A percentile compares a stretch with the other conserved stretches of the same genome.
Conservation (phyloP, 2,797 vertebrate species). For the Odontamblyopus lacepedii region DNA sequence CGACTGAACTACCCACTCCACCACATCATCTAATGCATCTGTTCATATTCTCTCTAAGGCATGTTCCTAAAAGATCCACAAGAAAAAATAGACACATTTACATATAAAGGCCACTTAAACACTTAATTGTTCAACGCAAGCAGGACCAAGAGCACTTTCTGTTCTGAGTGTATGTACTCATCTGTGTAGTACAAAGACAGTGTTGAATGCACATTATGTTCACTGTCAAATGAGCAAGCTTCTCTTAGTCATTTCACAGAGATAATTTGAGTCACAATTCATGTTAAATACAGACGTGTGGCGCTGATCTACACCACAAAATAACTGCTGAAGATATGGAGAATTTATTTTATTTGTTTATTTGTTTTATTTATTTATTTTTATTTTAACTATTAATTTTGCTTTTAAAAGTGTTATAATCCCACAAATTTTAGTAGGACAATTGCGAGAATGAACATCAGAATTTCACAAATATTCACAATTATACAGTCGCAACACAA, state of each 20-base stretch:
- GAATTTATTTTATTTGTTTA: neutral
- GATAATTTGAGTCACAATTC: slow-evolving; percentile 28
- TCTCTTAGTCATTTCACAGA: slow-evolving; percentile 30
- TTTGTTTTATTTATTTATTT: too few species aligned
- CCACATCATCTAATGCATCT: neutral
- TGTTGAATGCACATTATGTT: slow-evolving; percentile 12
- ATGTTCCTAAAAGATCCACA: neutral
- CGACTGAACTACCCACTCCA: neutral
- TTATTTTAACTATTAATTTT: neutral
- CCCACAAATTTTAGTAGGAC: too few species aligned
- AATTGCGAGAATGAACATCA: too few species aligned
- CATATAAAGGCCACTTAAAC: neutral
- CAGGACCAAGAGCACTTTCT: neutral
- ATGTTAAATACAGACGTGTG: neutral
- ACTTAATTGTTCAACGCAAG: neutral
- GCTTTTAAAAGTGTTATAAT: neutral
- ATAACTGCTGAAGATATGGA: neutral
- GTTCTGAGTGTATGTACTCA: slow-evolving; percentile 16
- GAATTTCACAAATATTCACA: too few species aligned
- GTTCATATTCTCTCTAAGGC: neutral
- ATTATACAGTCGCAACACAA: too few species aligned
- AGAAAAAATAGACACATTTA: neutral
- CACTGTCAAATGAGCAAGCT: neutral
- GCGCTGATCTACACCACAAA: neutral
- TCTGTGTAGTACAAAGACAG: slow-evolving; percentile 22